Evolutionary conservation across 1,140 invertebrate genomes (phyloP).

Genomic region (Orchesella cincta): DNA sequence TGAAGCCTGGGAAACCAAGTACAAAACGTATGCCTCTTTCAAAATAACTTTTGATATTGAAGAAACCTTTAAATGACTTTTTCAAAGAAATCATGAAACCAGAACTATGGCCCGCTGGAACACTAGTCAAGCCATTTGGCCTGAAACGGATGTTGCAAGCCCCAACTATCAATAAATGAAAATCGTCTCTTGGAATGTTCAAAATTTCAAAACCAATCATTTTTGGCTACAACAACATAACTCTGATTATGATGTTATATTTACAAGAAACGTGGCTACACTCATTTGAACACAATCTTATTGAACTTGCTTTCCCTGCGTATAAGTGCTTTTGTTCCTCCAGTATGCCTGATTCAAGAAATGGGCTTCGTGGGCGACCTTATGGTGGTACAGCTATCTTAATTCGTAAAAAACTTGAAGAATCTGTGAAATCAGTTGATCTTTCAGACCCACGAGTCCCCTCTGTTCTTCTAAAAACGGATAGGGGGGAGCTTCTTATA

Average conservation of each 20-base stretch:
- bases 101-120: neutral
- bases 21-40: neutral
- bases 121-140: neutral
- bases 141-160: neutral
- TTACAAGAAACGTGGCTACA: neutral
- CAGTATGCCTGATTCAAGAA: neutral
- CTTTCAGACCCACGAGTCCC: neutral
- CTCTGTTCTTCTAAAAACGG: neutral
- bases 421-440: neutral
- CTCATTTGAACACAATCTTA: neutral
- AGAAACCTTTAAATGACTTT: neutral
- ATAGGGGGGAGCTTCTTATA: neutral
- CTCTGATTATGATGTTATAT: neutral
- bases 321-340: neutral
- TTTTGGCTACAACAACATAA: neutral
- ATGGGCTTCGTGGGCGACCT: neutral
- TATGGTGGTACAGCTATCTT: slow-evolving; percentile 3
- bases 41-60: neutral
- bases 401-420: neutral
- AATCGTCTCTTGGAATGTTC: neutral
- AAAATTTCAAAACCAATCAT: neutral
- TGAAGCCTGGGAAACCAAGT: too few relatives aligned
- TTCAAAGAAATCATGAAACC: neutral
- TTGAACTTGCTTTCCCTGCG: neutral
- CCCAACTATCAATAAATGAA: neutral